Percentiles rank a stretch among this genome's conserved stretches.
Conservation (phyloP, 2,797 vertebrate genomes). For the Austrolebias charrua region DNA sequence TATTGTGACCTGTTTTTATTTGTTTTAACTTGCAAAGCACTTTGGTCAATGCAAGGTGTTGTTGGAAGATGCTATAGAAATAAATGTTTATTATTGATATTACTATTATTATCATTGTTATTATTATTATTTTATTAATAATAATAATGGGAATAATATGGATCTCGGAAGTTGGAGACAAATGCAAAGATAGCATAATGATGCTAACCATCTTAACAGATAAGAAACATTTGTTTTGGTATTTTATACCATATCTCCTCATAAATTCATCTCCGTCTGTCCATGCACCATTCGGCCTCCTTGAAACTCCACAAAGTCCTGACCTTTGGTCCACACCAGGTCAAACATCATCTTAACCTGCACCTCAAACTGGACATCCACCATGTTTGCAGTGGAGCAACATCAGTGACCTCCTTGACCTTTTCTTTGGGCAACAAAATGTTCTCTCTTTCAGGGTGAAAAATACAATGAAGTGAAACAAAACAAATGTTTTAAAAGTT, state of each 20-base stretch:
- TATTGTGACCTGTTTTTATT: no score
- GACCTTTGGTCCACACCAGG: conserved; percentile 2
- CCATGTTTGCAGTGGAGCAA: not conserved
- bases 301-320: not conserved
- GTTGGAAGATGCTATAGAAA: no score
- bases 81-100: no score
- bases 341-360: conserved; percentile 21
- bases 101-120: no score
- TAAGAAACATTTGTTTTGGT: not conserved
- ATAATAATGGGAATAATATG: no score
- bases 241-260: not conserved
- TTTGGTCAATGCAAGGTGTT: no score
- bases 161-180: no score
- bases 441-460: no score
- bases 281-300: conserved; percentile 1
- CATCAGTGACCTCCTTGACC: conserved; percentile 7
- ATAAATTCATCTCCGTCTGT: not conserved
- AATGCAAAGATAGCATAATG: no score
- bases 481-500: not conserved
- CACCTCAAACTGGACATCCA: fast-evolving
- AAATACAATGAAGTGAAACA: not conserved
- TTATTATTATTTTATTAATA: no score
- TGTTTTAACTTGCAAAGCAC: no score
- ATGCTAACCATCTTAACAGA: no score
- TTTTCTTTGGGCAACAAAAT: conserved; percentile 1